These are phyloP conservation scores for Lasioglossum albipes DNA, from an alignment of 1,140 invertebrate species.

Conservation along the genomic window DNA sequence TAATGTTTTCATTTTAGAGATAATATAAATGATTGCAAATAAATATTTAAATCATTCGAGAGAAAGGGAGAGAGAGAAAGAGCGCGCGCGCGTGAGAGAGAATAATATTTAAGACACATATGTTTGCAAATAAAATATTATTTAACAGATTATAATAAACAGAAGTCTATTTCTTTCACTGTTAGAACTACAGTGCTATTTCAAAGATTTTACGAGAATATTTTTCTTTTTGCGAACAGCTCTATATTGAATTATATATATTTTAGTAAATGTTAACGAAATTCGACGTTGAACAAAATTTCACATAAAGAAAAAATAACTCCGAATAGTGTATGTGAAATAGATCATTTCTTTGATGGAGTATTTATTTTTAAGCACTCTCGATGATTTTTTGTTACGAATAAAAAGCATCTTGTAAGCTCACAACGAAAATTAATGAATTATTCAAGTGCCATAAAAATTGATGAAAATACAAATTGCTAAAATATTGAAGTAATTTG, in stretches of 20 bases:
- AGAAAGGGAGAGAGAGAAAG: not conserved
- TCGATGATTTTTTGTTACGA: not conserved
- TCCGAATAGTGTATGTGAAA: slow-evolving; percentile 20
- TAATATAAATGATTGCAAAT: slow-evolving; percentile 20
- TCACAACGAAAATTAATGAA: slow-evolving; percentile 21
- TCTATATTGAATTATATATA: slow-evolving; percentile 16
- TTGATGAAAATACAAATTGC: no score
- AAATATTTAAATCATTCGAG: slow-evolving; percentile 20
- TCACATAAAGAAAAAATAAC: slow-evolving; percentile 2
- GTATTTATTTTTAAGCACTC: slow-evolving; percentile 1
- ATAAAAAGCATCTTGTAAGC: not conserved
- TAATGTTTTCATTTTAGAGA: slow-evolving; percentile 21
- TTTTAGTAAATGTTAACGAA: slow-evolving; percentile 13
- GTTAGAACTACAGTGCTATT: not conserved
- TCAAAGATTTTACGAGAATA: not conserved
- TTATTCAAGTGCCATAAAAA: slow-evolving; percentile 38
- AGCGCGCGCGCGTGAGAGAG: no score
- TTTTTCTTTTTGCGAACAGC: not conserved
- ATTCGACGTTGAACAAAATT: not conserved
- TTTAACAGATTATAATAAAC: slow-evolving; percentile 5
- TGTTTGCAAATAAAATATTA: slow-evolving; percentile 24
- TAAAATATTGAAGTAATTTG: no score
- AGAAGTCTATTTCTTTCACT: not conserved
- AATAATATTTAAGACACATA: slow-evolving; percentile 19
- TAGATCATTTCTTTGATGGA: slow-evolving; percentile 9